Evolutionary conservation across 2,113 vertebrate genomes (phyloP).

Genomic region (Notarius quadriscutis): DNA sequence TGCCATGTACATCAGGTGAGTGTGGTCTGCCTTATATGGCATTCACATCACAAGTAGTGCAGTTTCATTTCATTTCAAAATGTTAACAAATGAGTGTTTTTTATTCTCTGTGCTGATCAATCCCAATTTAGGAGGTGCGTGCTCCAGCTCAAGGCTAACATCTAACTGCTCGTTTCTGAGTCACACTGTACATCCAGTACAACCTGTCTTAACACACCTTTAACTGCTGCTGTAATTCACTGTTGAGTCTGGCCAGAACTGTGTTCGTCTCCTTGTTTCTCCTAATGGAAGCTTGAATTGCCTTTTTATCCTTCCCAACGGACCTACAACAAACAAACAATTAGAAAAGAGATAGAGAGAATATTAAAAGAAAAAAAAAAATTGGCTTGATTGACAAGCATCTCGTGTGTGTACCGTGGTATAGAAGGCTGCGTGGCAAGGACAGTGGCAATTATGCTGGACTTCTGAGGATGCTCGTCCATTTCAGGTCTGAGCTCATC

Average conservation of each 20-base stretch:
- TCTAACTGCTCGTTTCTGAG: not conserved
- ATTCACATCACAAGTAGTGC: not conserved
- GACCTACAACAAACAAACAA: constrained; percentile 72
- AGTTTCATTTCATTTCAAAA: not conserved
- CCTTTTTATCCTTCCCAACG: constrained; percentile 95
- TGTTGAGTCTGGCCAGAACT: constrained; percentile 95
- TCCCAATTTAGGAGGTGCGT: not conserved
- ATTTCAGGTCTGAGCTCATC: constrained; percentile 91
- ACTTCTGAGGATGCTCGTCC: constrained; percentile 88
- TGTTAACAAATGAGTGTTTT: not conserved
- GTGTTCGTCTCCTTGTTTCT: constrained; percentile 99
- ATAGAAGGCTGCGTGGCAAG: constrained; percentile 92
- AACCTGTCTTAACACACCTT: constrained; percentile 77
- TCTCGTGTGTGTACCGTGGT: constrained; percentile 78
- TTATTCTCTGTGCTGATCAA: not conserved
- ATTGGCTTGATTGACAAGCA: not conserved
- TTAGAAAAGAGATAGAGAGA: not conserved
- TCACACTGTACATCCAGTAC: not conserved
- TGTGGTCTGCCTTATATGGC: too few relatives aligned
- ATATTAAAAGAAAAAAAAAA: not conserved
- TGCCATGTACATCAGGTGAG: too few relatives aligned
- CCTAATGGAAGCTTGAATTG: constrained; percentile 98
- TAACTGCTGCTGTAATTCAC: constrained; percentile 96
- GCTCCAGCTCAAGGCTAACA: not conserved
- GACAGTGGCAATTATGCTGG: constrained; percentile 83